Evolutionary conservation across 1,140 invertebrate genomes (phyloP).

Genomic region (Hesperophylax magnus): DNA sequence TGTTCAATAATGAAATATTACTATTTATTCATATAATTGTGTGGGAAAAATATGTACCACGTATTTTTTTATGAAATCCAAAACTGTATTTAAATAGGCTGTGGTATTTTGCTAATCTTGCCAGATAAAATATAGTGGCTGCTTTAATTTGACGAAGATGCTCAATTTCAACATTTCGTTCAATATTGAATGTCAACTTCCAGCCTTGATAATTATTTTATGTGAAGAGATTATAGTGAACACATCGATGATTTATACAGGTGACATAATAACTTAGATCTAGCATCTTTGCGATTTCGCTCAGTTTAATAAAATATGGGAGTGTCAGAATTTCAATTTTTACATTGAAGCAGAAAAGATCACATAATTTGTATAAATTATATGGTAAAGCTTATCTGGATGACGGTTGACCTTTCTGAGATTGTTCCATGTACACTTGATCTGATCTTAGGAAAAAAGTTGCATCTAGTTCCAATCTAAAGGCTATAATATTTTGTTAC

Average conservation of each 20-base stretch:
- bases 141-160: not conserved
- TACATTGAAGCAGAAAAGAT: not conserved
- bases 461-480: too few species aligned
- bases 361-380: slow-evolving; percentile 5
- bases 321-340: too few species aligned
- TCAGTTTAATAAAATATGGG: slow-evolving; percentile 1
- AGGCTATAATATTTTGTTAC: too few species aligned
- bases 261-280: slow-evolving; percentile 19
- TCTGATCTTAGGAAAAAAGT: too few species aligned
- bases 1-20: too few species aligned
- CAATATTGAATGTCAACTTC: not conserved
- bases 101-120: too few species aligned
- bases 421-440: too few species aligned
- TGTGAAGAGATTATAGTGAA: slow-evolving; percentile 11
- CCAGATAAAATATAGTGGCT: too few species aligned
- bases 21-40: too few species aligned
- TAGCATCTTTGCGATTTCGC: not conserved
- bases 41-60: too few species aligned
- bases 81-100: too few species aligned
- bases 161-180: not conserved
- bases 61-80: too few species aligned
- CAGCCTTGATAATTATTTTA: slow-evolving; percentile 10
- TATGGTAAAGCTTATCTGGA: not conserved
- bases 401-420: not conserved
- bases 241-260: not conserved